Evolutionary conservation across 2,113 vertebrate species (phyloP).

Genomic region (Coreoperca whiteheadi): DNA sequence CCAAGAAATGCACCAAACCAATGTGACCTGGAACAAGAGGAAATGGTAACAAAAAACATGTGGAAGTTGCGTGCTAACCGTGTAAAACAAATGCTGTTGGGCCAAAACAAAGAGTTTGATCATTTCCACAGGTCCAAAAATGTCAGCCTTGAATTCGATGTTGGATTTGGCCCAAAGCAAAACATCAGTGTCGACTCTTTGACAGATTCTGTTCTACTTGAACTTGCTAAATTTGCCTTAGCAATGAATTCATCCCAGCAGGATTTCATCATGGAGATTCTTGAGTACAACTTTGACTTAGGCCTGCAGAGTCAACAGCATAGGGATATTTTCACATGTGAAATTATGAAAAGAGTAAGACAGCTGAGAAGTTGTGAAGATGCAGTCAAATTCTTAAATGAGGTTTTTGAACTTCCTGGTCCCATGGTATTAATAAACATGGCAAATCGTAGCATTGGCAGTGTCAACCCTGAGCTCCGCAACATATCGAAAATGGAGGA

Average conservation of each 20-base stretch:
- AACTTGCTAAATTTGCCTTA: slow-evolving; percentile 47
- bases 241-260: slow-evolving; percentile 47
- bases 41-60: neutral
- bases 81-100: slow-evolving; percentile 23
- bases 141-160: slow-evolving; percentile 26
- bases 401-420: slow-evolving; percentile 44
- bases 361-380: slow-evolving; percentile 14
- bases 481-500: neutral
- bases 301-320: neutral
- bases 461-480: neutral
- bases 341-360: slow-evolving; percentile 33
- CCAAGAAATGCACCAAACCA: neutral
- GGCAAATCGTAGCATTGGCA: neutral
- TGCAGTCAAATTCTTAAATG: slow-evolving; percentile 24
- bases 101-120: neutral
- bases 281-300: slow-evolving; percentile 51
- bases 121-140: neutral
- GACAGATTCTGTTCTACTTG: neutral
- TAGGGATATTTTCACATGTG: neutral
- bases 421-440: no score
- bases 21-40: neutral
- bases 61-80: slow-evolving; percentile 50
- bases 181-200: slow-evolving; percentile 19
- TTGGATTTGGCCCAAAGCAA: slow-evolving; percentile 47
- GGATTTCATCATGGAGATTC: slow-evolving; percentile 55